Evolutionary conservation across 2,797 vertebrate genomes (phyloP).

Genomic region (Pangasius djambal): DNA sequence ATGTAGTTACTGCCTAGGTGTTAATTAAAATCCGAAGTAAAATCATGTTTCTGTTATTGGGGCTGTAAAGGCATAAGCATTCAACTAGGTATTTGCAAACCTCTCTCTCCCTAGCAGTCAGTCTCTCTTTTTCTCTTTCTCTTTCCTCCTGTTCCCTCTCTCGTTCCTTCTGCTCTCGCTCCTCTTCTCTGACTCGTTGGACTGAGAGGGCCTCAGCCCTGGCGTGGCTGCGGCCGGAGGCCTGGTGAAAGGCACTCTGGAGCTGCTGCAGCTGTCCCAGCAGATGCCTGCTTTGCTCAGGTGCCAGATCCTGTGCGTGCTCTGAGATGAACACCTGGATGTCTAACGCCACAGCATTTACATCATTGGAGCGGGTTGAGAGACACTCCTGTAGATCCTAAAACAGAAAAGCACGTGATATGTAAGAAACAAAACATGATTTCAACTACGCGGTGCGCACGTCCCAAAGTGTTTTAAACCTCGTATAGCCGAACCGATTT

Average conservation of each 20-base stretch:
- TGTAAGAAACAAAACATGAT: background rate
- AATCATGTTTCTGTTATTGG: slow-evolving; percentile 13
- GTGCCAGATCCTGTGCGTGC: slow-evolving; percentile 84
- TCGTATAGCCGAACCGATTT: too few species aligned
- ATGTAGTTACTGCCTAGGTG: background rate
- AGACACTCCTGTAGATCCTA: slow-evolving; percentile 85
- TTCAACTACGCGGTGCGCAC: background rate
- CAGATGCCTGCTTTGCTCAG: slow-evolving; percentile 86
- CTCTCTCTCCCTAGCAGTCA: slow-evolving; percentile 74
- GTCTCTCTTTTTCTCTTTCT: slow-evolving; percentile 61
- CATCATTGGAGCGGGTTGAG: slow-evolving; percentile 74
- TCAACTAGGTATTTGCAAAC: slow-evolving; percentile 72
- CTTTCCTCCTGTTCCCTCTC: slow-evolving; percentile 59
- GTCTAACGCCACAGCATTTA: slow-evolving; percentile 78
- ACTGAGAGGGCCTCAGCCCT: slow-evolving; percentile 76
- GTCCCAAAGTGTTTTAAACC: too few species aligned
- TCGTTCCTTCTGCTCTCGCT: slow-evolving; percentile 61
- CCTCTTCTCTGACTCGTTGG: slow-evolving; percentile 70
- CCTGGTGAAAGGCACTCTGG: slow-evolving; percentile 82
- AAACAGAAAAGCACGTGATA: background rate
- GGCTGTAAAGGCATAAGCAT: slow-evolving; percentile 16
- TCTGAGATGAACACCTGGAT: slow-evolving; percentile 91
- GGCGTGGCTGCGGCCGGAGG: slow-evolving; percentile 73
- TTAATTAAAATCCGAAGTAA: slow-evolving; percentile 1
- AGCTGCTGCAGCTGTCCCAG: slow-evolving; percentile 86